Conservation (phyloP, 2,797 vertebrate species). For the Alcedo atthis region DNA sequence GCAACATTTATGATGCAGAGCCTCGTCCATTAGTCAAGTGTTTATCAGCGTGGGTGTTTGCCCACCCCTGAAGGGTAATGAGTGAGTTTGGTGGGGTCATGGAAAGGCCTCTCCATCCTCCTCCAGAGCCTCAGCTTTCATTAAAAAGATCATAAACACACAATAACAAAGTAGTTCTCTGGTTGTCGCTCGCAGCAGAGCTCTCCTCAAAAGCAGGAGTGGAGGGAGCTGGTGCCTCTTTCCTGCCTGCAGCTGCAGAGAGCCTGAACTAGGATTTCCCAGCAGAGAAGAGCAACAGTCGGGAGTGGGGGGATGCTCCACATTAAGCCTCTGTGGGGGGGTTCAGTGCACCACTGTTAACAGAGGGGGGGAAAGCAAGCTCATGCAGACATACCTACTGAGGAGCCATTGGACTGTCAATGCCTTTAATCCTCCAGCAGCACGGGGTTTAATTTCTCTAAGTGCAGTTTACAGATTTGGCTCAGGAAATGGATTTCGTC, state of each 20-base stretch:
- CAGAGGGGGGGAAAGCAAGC: rapidly evolving
- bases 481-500: not conserved
- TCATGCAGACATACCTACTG: rapidly evolving
- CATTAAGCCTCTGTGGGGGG: rapidly evolving
- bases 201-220: not conserved
- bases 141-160: not conserved
- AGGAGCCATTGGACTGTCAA: rapidly evolving
- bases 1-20: not conserved
- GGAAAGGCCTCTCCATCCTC: not conserved
- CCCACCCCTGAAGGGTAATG: constrained; percentile 8
- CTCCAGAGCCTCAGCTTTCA: not conserved
- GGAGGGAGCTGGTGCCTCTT: not conserved
- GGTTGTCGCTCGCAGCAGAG: not conserved
- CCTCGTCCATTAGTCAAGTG: not conserved
- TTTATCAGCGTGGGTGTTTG: not conserved
- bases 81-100: not conserved
- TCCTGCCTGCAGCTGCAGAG: not conserved
- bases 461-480: not conserved
- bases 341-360: rapidly evolving
- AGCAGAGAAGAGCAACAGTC: rapidly evolving
- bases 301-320: not conserved
- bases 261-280: not conserved
- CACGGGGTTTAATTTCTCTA: not conserved
- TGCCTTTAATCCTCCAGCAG: not conserved
- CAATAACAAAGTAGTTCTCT: not conserved